phyloP scores from a whole-genome alignment of 2,797 vertebrate species.

The Emydoidea blandingii region DNA sequence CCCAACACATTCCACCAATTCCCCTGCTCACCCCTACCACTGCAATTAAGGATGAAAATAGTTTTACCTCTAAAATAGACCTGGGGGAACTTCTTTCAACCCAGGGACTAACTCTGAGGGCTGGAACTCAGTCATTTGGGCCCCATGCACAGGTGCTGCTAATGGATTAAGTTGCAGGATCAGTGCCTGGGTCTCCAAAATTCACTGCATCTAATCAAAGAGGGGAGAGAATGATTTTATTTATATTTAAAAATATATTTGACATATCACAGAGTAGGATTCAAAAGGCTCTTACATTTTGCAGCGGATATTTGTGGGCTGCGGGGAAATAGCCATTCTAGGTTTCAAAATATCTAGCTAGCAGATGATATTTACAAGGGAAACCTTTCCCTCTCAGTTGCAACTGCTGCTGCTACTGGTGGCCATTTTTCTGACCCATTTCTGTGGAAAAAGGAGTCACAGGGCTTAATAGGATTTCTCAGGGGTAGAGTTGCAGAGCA shows the following conservation, averaged over 20 bases:
- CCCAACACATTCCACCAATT: neutral
- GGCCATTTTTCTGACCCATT: neutral
- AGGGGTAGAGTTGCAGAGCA: neutral
- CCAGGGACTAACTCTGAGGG: neutral
- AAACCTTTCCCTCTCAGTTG: neutral
- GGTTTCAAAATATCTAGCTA: neutral
- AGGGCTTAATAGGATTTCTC: constrained; percentile 9
- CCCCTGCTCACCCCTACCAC: accelerated
- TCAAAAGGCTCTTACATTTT: neutral
- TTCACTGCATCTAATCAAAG: neutral
- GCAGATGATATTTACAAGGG: neutral
- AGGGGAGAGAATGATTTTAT: neutral
- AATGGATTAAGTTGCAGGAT: neutral
- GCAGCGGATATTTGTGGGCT: neutral
- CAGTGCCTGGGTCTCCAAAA: neutral
- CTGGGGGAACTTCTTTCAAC: neutral
- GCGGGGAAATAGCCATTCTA: accelerated
- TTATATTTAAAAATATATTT: neutral
- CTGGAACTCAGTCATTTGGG: neutral
- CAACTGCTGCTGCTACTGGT: neutral
- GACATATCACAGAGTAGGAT: neutral
- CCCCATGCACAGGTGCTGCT: neutral
- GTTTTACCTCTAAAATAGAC: constrained; percentile 6
- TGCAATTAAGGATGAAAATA: neutral
- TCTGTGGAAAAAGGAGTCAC: neutral